These are phyloP conservation scores for Pollenia griseotomentosa DNA, from an alignment of 2,888 invertebrate species.

Conservation along the genomic window DNA sequence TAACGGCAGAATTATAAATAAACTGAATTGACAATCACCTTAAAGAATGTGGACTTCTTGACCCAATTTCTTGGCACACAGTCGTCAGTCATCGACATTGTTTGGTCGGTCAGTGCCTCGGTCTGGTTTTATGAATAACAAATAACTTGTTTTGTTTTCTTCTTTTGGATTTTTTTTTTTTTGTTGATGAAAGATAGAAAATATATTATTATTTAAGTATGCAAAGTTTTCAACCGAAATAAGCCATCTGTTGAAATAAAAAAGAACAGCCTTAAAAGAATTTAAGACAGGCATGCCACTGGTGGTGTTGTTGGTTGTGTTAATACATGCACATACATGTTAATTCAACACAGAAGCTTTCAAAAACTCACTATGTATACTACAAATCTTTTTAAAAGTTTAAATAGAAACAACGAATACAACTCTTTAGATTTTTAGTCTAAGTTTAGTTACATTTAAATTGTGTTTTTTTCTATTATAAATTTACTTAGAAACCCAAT, in stretches of 20 bases:
- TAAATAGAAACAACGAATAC: too few species aligned
- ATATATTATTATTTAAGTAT: constrained; percentile 61
- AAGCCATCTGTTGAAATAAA: constrained; percentile 49
- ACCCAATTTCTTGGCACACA: constrained; percentile 63
- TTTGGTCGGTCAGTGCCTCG: neutral
- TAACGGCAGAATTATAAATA: constrained; percentile 66
- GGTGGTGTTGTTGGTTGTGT: neutral
- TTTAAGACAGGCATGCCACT: constrained; percentile 22
- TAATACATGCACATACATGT: neutral
- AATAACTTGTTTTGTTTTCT: constrained; percentile 55
- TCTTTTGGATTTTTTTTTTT: constrained; percentile 24
- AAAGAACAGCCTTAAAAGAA: constrained; percentile 48
- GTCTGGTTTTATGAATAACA: constrained; percentile 54
- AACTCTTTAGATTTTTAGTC: neutral
- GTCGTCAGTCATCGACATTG: constrained; percentile 49
- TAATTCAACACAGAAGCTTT: constrained; percentile 25
- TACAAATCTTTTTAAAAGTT: too few species aligned
- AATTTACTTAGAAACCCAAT: constrained; percentile 28
- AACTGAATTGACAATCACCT: constrained; percentile 71
- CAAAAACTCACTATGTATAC: neutral
- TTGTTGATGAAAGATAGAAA: constrained; percentile 30
- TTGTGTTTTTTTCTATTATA: constrained; percentile 48
- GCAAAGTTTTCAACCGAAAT: constrained; percentile 68
- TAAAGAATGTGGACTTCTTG: constrained; percentile 70
- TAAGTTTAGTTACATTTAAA: constrained; percentile 20